These are phyloP conservation scores for Zapornia atra DNA, from an alignment of 2,113 vertebrate species.

Conservation along the genomic window DNA sequence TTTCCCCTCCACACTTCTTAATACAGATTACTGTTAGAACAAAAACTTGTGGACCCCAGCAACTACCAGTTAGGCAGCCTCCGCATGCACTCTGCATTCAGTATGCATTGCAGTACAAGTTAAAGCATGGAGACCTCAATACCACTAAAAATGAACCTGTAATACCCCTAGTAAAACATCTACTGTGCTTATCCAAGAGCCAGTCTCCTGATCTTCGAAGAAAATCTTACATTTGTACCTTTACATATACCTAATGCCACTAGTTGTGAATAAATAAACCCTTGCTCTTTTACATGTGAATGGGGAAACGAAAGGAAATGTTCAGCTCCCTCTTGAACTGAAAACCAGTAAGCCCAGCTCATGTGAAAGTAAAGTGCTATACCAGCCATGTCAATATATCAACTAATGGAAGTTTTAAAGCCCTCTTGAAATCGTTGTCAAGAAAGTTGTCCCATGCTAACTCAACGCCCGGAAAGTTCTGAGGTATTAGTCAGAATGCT, in stretches of 20 bases:
- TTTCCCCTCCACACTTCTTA: not conserved
- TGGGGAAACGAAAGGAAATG: not conserved
- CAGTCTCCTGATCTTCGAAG: not conserved
- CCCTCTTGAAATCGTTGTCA: not conserved
- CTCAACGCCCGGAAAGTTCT: not conserved
- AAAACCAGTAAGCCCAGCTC: not conserved
- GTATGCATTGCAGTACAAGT: not conserved
- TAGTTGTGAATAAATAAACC: not conserved
- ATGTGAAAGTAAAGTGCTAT: not conserved
- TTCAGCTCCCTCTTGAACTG: not conserved
- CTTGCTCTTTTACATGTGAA: not conserved
- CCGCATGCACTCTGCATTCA: not conserved
- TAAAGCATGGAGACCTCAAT: not conserved
- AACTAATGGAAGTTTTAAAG: not conserved
- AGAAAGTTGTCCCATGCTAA: not conserved
- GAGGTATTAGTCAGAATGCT: not conserved
- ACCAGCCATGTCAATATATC: rapidly evolving
- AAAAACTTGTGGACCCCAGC: not conserved
- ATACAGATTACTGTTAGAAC: not conserved
- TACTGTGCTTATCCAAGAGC: not conserved
- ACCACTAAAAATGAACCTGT: not conserved
- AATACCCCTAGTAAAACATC: not conserved
- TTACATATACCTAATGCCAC: not conserved
- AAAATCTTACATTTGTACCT: not conserved
- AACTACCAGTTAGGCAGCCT: not conserved